These are phyloP conservation scores for Chrysodeixis includens DNA, from an alignment of 2,888 invertebrate genomes.

Conservation along the genomic window DNA sequence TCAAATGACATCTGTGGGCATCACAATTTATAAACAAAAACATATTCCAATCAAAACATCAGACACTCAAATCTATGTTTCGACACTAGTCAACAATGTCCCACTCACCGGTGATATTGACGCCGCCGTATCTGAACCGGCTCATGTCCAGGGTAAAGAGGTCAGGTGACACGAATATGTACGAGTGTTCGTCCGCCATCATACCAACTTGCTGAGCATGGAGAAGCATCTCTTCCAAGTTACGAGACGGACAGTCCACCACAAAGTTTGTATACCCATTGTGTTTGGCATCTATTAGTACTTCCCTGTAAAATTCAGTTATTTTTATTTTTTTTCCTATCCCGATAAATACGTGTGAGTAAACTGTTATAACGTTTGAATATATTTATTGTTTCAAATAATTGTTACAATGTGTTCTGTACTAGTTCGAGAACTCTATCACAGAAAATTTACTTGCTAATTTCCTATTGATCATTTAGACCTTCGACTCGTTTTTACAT, in stretches of 20 bases:
- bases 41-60: too few species aligned
- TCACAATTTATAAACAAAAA: too few species aligned
- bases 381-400: too few species aligned
- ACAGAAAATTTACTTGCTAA: too few species aligned
- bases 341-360: too few species aligned
- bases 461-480: too few species aligned
- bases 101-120: conserved; percentile 93
- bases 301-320: conserved; percentile 82
- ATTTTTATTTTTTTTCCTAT: too few species aligned
- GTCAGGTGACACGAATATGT: conserved; percentile 94
- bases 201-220: conserved; percentile 96
- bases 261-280: conserved; percentile 92
- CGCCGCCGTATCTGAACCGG: conserved; percentile 93
- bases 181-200: conserved; percentile 93
- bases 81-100: not conserved
- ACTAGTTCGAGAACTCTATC: too few species aligned
- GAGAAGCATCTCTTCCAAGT: conserved; percentile 75
- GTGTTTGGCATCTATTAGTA: conserved; percentile 92
- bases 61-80: not conserved
- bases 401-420: too few species aligned
- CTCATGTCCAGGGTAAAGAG: conserved; percentile 94
- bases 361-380: too few species aligned
- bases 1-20: too few species aligned
- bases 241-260: conserved; percentile 92
- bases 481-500: too few species aligned